Conservation (phyloP, 1,140 invertebrate species). For the Drosophila carrolli region DNA sequence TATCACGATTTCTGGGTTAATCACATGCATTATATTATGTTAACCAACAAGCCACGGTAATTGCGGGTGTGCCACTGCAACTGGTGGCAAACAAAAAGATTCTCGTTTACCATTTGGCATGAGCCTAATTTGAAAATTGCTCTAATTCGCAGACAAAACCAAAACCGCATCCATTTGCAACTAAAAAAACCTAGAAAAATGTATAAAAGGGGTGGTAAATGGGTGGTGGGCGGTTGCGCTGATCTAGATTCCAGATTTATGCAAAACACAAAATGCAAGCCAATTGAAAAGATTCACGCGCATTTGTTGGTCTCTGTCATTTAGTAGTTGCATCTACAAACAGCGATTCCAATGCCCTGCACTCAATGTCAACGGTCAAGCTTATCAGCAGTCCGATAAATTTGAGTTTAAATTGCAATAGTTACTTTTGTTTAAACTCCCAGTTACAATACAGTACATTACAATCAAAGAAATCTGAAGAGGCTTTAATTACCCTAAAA, state of each 20-base stretch:
- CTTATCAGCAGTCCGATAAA: slow-evolving; percentile 1
- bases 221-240: slow-evolving; percentile 21
- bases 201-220: slow-evolving; percentile 9
- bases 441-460: too few species aligned
- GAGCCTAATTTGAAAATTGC: slow-evolving; percentile 81
- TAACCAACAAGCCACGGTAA: slow-evolving; percentile 36
- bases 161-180: slow-evolving; percentile 48
- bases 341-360: slow-evolving; percentile 19
- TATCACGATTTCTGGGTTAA: slow-evolving; percentile 62
- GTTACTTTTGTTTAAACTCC: too few species aligned
- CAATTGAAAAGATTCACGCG: slow-evolving; percentile 75
- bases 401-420: background rate
- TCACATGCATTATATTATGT: slow-evolving; percentile 59
- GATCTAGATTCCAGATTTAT: slow-evolving; percentile 72
- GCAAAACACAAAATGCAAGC: slow-evolving; percentile 65
- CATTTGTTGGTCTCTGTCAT: slow-evolving; percentile 44
- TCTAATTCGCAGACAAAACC: slow-evolving; percentile 33
- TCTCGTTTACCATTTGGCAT: slow-evolving; percentile 62
- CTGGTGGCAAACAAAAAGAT: slow-evolving; percentile 63
- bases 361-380: slow-evolving; percentile 58
- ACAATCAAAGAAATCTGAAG: too few species aligned
- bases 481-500: too few species aligned
- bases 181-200: slow-evolving; percentile 11
- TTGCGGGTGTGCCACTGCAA: slow-evolving; percentile 19
- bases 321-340: slow-evolving; percentile 36